Conservation (phyloP, 2,797 vertebrate species). For the Dromococcyx pavoninus region DNA sequence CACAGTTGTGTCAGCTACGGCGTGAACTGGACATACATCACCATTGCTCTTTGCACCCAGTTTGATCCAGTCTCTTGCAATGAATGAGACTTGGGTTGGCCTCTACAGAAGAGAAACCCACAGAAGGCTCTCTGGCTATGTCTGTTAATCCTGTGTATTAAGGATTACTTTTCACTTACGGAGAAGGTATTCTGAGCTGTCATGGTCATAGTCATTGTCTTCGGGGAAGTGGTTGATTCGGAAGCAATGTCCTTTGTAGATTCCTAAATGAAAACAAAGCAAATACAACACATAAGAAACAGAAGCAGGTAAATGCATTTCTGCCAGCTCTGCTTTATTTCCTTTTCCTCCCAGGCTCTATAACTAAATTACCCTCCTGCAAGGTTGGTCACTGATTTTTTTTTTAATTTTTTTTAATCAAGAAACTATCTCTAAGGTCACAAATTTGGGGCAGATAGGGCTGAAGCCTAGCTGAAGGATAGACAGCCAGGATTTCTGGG, state of each 20-base stretch:
- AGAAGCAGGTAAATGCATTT: not conserved
- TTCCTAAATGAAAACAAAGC: constrained; percentile 78
- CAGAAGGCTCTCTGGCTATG: not conserved
- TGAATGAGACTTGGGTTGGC: not conserved
- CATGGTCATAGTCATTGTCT: constrained; percentile 96
- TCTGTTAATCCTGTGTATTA: not conserved
- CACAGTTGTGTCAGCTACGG: not conserved
- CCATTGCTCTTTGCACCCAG: not conserved
- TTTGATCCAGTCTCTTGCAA: not conserved
- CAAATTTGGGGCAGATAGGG: not conserved
- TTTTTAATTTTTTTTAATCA: not conserved
- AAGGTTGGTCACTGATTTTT: not conserved
- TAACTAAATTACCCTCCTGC: not conserved
- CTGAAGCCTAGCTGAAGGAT: not conserved
- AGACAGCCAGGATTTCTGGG: not conserved
- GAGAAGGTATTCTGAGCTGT: constrained; percentile 97
- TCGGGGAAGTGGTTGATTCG: constrained; percentile 99
- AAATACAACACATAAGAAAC: not conserved
- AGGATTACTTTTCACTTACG: constrained; percentile 79
- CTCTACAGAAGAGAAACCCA: not conserved
- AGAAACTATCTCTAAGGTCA: not conserved
- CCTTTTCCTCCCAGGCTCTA: not conserved
- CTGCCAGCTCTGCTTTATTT: not conserved
- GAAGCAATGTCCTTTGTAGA: constrained; percentile 95
- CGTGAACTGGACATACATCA: rapidly evolving